Base-by-base conservation (phyloP, 2,113 vertebrate genomes). In the Rhadina sibilatrix region DNA sequence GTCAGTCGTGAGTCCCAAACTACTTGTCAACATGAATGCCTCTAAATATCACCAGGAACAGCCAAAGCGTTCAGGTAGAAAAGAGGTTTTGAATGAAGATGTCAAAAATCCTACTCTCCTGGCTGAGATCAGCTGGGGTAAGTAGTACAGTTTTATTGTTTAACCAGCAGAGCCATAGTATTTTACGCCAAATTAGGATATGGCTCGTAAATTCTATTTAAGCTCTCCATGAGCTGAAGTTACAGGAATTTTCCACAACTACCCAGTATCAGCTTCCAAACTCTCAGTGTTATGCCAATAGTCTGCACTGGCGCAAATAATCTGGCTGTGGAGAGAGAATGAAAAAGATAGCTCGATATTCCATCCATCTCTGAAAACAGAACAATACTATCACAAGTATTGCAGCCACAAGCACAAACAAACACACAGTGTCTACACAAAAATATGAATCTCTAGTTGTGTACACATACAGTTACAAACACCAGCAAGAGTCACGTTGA, bases 181-280 rank as follows among this genome's bases (percentile, higher is more conserved):
- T 84, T 95, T 96, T 89, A 93, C 0, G 50, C 92, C 88, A 96
- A 92, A 90, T 93, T 90, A 96, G 90, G 93, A 92, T 94, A 90
- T 49, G 85, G 96, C 79, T 96, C 92, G 87, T 93, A 95, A 96
- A 96, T 93, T 94, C 88, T 96, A 88, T 93, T 95, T 95, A 86
- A 94, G 68, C 92, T 92, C 92, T 86, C 76, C 83, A 88, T 78
- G 90, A 95, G 90, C 85, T 92, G 92, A 96, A 96, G 93, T 96
- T 93, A 96, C 57, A 94, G 88, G 90, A 95, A 92, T 97, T 96
- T 96, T 96, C 96, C 96, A 96, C 80, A 42, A 95, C 90, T 96
- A 86, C 64, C 90, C 86, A 84, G 42, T 68, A 81, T 85, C 65
- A 86, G 83, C 90, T 83, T 94, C 92, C 92, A 96, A 87, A 95